Evolutionary conservation across 2,797 vertebrate genomes (phyloP).

Genomic region (Odontamblyopus rebecca): DNA sequence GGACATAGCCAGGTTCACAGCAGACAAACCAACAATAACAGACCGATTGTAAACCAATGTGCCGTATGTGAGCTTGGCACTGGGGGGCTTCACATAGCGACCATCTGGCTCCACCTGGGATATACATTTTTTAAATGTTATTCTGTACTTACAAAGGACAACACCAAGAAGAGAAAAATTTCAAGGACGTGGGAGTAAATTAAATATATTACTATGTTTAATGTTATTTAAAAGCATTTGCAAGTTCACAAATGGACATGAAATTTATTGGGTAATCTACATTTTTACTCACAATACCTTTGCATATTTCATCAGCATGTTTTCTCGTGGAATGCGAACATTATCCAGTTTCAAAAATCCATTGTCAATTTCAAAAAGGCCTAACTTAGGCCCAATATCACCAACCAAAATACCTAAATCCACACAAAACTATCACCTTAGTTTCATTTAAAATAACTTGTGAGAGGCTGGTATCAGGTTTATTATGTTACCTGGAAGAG

Average conservation of each 20-base stretch:
- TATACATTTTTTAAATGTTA: neutral
- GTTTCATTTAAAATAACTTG: neutral
- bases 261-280: too few species aligned
- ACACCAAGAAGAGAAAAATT: too few species aligned
- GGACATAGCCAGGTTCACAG: constrained; percentile 80
- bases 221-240: too few species aligned
- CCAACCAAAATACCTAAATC: constrained; percentile 85
- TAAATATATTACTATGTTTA: too few species aligned
- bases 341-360: constrained; percentile 95
- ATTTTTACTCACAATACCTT: constrained; percentile 76
- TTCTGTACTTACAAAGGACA: neutral
- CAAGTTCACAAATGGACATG: too few species aligned
- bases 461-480: neutral
- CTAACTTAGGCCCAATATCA: constrained; percentile 98
- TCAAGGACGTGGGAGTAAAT: too few species aligned
- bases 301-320: constrained; percentile 98
- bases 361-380: constrained; percentile 94
- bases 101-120: constrained; percentile 92
- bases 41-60: constrained; percentile 98
- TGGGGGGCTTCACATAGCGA: constrained; percentile 90
- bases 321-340: constrained; percentile 90
- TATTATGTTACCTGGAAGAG: constrained; percentile 87
- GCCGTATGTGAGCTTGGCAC: constrained; percentile 93
- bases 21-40: constrained; percentile 86
- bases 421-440: neutral